Evolutionary conservation across 2,113 vertebrate species (phyloP).

Genomic region (Columba janthina): DNA sequence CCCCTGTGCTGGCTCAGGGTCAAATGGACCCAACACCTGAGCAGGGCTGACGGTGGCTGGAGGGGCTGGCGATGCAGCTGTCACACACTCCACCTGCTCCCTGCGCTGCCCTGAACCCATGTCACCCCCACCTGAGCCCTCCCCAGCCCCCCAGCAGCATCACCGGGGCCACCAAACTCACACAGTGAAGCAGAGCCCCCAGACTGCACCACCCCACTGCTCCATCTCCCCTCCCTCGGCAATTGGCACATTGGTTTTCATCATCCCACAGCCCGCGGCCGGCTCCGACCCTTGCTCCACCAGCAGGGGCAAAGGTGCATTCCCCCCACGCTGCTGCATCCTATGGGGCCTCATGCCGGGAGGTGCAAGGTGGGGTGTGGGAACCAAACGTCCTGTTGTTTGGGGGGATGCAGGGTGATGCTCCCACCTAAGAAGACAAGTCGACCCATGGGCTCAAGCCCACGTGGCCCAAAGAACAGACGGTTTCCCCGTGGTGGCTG

Average conservation of each 20-base stretch:
- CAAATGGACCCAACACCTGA: not conserved
- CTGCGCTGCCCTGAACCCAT: not conserved
- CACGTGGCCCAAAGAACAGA: not conserved
- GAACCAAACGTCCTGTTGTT: not conserved
- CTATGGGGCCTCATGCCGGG: not conserved
- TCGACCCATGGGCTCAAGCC: not conserved
- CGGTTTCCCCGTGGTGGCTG: rapidly evolving
- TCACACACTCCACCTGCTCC: not conserved
- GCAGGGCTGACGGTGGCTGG: not conserved
- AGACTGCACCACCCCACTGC: not conserved
- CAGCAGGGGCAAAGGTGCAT: rapidly evolving
- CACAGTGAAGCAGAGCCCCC: not conserved
- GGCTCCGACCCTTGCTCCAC: not conserved
- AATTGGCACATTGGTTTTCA: not conserved
- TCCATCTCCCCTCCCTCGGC: not conserved
- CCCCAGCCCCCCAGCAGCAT: rapidly evolving
- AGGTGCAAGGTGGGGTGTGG: no score
- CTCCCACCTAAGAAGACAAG: not conserved
- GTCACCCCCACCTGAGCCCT: rapidly evolving
- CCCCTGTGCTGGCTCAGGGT: not conserved
- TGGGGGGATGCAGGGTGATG: not conserved
- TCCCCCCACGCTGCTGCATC: not conserved
- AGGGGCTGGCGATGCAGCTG: not conserved
- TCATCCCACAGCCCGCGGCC: not conserved
- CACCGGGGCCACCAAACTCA: rapidly evolving